Evolutionary conservation across 2,888 invertebrate genomes (phyloP).

Genomic region (Pachycephus smyrnensis): DNA sequence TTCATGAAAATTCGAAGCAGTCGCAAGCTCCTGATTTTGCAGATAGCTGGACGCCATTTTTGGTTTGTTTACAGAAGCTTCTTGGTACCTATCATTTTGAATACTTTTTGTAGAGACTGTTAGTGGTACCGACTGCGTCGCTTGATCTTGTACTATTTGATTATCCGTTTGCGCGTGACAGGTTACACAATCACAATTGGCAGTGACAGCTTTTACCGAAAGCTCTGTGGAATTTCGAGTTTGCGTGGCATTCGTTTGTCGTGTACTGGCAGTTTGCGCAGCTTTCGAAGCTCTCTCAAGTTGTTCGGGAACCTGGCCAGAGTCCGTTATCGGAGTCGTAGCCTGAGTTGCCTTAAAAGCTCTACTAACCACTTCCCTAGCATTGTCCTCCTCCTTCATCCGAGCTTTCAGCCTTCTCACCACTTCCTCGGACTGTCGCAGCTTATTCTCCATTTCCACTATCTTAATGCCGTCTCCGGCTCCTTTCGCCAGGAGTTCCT

Average conservation of each 20-base stretch:
- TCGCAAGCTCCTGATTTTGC: neutral
- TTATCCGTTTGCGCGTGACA: neutral
- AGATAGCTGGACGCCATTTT: neutral
- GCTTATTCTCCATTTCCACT: slow-evolving; percentile 3
- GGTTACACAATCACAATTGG: neutral
- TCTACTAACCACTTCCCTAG: neutral
- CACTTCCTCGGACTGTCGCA: neutral
- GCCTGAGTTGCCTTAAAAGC: neutral
- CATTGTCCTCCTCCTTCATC: neutral
- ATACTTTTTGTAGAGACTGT: neutral
- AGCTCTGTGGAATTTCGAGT: neutral
- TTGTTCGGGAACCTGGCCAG: neutral
- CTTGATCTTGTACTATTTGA: neutral
- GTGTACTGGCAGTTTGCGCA: neutral
- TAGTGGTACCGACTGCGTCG: neutral
- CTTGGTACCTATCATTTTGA: neutral
- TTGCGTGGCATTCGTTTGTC: neutral
- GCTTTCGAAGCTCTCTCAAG: neutral
- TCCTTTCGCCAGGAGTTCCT: neutral
- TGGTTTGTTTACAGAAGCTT: too few relatives aligned
- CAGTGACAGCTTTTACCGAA: neutral
- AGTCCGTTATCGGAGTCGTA: neutral
- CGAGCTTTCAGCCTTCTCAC: neutral
- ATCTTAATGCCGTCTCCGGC: neutral
- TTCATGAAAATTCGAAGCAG: neutral